Conservation (phyloP, 2,888 invertebrate species). For the Mimas tiliae region DNA sequence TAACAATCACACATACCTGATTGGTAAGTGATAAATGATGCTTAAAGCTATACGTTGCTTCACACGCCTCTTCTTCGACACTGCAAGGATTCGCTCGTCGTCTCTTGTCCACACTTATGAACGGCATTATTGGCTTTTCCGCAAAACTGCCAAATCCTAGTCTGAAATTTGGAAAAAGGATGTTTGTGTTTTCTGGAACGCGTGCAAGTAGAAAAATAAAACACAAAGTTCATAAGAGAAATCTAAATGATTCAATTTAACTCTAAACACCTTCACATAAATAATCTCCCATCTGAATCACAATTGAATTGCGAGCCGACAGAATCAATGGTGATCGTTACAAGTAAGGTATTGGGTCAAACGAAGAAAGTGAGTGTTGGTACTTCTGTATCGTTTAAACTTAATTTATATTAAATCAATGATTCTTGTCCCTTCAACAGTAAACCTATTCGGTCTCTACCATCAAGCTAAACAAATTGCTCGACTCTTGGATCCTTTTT, state of each 20-base stretch:
- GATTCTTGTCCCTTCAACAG: neutral
- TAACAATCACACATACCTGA: constrained; percentile 67
- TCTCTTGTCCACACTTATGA: constrained; percentile 80
- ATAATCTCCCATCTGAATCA: constrained; percentile 17
- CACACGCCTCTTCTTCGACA: constrained; percentile 85
- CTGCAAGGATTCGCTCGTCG: constrained; percentile 86
- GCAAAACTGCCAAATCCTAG: constrained; percentile 91
- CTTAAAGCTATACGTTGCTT: constrained; percentile 92
- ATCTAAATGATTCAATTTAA: constrained; percentile 17
- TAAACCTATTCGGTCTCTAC: too few species aligned
- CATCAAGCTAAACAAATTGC: too few species aligned
- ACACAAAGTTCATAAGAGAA: neutral
- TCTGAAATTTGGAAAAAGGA: constrained; percentile 48
- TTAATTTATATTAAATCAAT: constrained; percentile 1
- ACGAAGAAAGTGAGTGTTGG: constrained; percentile 21
- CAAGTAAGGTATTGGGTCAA: constrained; percentile 12
- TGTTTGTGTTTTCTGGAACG: neutral
- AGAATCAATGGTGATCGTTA: constrained; percentile 15
- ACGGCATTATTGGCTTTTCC: constrained; percentile 92
- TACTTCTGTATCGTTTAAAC: constrained; percentile 12
- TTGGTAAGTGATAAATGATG: constrained; percentile 90
- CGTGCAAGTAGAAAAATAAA: neutral
- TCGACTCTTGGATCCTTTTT: too few species aligned
- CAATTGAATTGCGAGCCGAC: constrained; percentile 18
- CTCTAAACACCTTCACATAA: constrained; percentile 21